Conservation (phyloP, 2,113 vertebrate species). For the Irena cyanogastra region DNA sequence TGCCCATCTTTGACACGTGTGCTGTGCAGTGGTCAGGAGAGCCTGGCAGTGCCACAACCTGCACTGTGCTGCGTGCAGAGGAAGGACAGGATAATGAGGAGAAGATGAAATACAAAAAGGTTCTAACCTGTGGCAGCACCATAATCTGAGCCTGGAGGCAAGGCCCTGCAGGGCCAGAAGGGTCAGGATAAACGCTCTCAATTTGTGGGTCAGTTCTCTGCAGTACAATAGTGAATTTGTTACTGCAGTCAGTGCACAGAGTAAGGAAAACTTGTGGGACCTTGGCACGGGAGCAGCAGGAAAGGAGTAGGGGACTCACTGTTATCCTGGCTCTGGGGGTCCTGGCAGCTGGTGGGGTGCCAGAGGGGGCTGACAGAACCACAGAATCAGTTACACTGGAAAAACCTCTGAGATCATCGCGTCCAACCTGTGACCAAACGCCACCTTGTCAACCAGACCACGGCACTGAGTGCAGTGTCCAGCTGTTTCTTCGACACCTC, state of each 20-base stretch:
- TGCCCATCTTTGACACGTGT: accelerated
- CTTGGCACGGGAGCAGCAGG: accelerated
- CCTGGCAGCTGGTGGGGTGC: accelerated
- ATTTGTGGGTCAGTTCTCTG: neutral
- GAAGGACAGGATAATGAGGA: too few relatives aligned
- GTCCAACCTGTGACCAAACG: neutral
- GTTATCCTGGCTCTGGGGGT: accelerated
- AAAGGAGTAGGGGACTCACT: accelerated
- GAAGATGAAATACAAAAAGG: neutral
- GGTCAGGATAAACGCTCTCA: accelerated
- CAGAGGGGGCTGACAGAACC: neutral
- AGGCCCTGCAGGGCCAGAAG: neutral
- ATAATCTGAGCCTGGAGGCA: neutral
- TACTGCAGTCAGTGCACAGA: neutral
- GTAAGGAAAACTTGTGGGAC: accelerated
- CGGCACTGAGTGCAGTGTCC: neutral
- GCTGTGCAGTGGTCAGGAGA: neutral
- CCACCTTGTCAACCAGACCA: neutral
- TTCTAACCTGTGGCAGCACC: neutral
- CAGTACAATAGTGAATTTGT: neutral
- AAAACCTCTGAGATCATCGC: accelerated
- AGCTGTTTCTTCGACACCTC: too few relatives aligned
- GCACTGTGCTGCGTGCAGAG: accelerated
- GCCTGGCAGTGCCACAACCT: neutral
- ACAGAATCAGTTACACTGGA: neutral